Base-by-base conservation (phyloP, 2,888 invertebrate genomes). In the Heliconius aoede region DNA sequence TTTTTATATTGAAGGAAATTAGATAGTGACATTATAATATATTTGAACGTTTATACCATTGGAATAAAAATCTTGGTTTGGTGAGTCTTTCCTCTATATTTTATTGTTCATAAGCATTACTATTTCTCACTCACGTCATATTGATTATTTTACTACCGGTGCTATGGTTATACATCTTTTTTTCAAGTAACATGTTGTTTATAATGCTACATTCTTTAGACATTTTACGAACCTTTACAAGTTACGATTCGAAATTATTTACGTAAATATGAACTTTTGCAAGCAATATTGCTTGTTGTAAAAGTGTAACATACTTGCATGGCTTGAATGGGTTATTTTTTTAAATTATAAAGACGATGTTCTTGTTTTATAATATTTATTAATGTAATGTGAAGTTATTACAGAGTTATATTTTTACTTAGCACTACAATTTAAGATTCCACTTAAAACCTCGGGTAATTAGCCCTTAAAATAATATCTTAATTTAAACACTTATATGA, bases 101-200 rank as follows among this genome's bases (percentile, higher is more conserved):
- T 64, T 73, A 65, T 68, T 40, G 4, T 72, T 65, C 73, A 75
- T 51, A 62, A 60, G 72, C 24, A 75, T 55, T 58, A 73, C 46
- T 71, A 36, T 24, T 75, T 65, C 18, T 30, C 78, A 58, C 82
- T 84, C 84, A 85, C 83, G 85, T 85, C 86, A 85, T 88, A 88
- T 87, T 84, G 87, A 88, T 88, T 85, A 83, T 77, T 83, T 82
- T 71, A 28, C 26, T 67, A 68, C 76, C 78, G 76, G 78, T 24
- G 46, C 51, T 69, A 71, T 36, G 18, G 30, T 61, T 74, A n/a
- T 74, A 58, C 11, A 55, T 24, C 13, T 60, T 26, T 60, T 51
- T 62, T 40, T 24, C 9, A 28, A 62, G n/a, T 64, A 51, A 26
- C 32, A 36, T 64, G 21, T 51, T 62, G 18, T 58, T 71, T 55